These are phyloP conservation scores for Xenotilapia longispinis DNA, from an alignment of 2,113 vertebrate genomes.

Conservation along the genomic window DNA sequence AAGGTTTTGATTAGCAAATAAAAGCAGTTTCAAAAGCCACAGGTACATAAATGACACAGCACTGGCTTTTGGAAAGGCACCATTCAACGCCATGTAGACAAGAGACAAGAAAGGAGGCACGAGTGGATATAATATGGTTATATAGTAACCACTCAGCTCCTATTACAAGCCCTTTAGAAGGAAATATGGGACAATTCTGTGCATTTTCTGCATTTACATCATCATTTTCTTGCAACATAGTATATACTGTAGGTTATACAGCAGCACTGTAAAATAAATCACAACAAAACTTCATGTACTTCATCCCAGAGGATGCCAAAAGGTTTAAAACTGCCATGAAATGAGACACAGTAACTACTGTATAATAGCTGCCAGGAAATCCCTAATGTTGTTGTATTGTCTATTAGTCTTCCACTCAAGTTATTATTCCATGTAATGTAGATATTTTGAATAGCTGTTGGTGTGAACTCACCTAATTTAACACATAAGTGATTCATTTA, in stretches of 20 bases:
- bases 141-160: neutral
- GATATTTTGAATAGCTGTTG: neutral
- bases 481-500: neutral
- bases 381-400: neutral
- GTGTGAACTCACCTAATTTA: neutral
- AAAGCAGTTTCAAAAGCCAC: neutral
- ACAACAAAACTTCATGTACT: neutral
- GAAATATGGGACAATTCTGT: neutral
- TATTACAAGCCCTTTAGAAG: neutral
- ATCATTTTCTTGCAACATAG: neutral
- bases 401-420: neutral
- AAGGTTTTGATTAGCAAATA: neutral
- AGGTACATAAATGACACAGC: neutral
- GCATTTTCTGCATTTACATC: neutral
- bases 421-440: neutral
- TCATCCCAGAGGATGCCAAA: neutral
- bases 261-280: neutral
- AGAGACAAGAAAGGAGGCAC: neutral
- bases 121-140: neutral
- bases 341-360: neutral
- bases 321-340: neutral
- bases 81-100: neutral
- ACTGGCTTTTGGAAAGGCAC: neutral
- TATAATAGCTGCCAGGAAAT: neutral
- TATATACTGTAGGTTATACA: neutral